These are phyloP conservation scores for Cephus pygmeus DNA, from an alignment of 2,888 invertebrate genomes.

Conservation along the genomic window DNA sequence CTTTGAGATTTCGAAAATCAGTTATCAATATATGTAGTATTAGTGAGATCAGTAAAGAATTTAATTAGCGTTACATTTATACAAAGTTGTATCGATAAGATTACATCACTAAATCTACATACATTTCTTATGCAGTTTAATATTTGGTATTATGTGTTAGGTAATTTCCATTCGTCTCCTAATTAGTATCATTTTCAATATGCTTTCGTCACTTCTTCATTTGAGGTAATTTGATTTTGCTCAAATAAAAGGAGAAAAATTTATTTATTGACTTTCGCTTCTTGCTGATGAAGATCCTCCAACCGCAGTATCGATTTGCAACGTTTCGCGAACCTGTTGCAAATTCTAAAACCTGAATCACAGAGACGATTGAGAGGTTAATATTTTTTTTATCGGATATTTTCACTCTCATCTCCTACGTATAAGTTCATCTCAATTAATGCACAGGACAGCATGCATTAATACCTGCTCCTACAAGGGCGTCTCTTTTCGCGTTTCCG, in stretches of 20 bases:
- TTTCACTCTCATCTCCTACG: not conserved
- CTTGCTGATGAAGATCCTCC: conserved; percentile 56
- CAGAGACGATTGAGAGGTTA: conserved; percentile 6
- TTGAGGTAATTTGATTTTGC: conserved; percentile 65
- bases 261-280: conserved; percentile 62
- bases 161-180: conserved; percentile 24
- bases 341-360: conserved; percentile 29
- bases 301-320: conserved; percentile 42
- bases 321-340: conserved; percentile 33
- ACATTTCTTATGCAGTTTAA: conserved; percentile 57
- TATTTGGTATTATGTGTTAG: conserved; percentile 60
- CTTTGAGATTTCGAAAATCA: conserved; percentile 32
- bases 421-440: not conserved
- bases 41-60: conserved; percentile 62
- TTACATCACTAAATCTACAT: conserved; percentile 53
- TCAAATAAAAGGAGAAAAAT: conserved; percentile 62
- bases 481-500: conserved; percentile 77
- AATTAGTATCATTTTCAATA: conserved; percentile 17
- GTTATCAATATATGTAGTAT: conserved; percentile 30
- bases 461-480: conserved; percentile 70
- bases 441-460: conserved; percentile 4
- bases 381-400: conserved; percentile 1
- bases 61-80: conserved; percentile 62
- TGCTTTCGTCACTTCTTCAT: conserved; percentile 49
- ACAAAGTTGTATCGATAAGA: conserved; percentile 57